Percentiles rank a stretch among this genome's conserved stretches.
phyloP scores from a whole-genome alignment of 2,888 invertebrate genomes.

The Hybos culiciformis region DNA sequence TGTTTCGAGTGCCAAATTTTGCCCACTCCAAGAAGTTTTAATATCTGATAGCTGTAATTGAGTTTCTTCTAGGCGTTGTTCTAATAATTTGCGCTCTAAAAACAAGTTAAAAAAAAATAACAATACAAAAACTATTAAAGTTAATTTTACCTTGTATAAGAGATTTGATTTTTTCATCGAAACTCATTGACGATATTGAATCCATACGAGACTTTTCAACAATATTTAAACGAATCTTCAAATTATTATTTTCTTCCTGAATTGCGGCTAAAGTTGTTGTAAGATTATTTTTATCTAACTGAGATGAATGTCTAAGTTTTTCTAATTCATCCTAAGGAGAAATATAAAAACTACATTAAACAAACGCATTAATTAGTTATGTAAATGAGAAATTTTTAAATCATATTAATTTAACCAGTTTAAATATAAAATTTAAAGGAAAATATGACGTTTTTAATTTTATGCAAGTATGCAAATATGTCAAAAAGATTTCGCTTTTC shows the following conservation, averaged over 20 bases:
- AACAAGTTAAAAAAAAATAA: too few relatives aligned
- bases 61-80: constrained; percentile 68
- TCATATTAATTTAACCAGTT: too few relatives aligned
- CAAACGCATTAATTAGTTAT: constrained; percentile 2
- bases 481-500: background rate
- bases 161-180: constrained; percentile 43
- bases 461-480: too few relatives aligned
- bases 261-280: constrained; percentile 56
- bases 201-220: constrained; percentile 31
- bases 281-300: constrained; percentile 54
- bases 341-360: background rate
- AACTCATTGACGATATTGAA: constrained; percentile 21
- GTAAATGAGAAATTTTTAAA: constrained; percentile 9
- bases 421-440: too few relatives aligned
- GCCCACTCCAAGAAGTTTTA: constrained; percentile 84
- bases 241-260: constrained; percentile 60
- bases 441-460: too few relatives aligned
- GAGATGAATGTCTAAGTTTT: constrained; percentile 55
- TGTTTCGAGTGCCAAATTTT: constrained; percentile 77
- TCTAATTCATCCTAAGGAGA: constrained; percentile 62
- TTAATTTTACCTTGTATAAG: too few relatives aligned
- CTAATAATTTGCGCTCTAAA: constrained; percentile 54
- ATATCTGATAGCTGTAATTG: constrained; percentile 78
- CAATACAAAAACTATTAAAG: too few relatives aligned
- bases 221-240: constrained; percentile 38